Percentiles rank a stretch among this genome's conserved stretches.
Evolutionary conservation across 1,140 invertebrate genomes (phyloP).

Genomic region (Sinella curviseta): DNA sequence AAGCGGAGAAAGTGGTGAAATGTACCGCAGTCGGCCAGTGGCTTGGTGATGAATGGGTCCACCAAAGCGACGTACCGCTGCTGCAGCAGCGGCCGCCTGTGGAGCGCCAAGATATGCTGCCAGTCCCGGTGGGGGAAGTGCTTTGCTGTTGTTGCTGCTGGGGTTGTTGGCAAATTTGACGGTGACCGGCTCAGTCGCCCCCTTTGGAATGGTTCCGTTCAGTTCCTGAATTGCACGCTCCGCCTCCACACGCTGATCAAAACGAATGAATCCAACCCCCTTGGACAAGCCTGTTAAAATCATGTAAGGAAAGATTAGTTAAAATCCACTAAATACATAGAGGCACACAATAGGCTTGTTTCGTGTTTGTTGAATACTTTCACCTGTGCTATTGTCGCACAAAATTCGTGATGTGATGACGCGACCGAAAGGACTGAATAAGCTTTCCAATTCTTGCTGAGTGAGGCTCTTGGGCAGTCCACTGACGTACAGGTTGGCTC

Average conservation of each 20-base stretch:
- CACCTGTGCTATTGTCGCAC: constrained; percentile 95
- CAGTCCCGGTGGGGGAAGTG: constrained; percentile 83
- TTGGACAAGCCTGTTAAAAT: constrained; percentile 96
- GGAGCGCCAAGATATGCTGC: constrained; percentile 84
- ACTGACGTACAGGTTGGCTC: constrained; percentile 97
- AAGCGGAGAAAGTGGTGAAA: constrained; percentile 67
- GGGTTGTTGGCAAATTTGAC: constrained; percentile 99
- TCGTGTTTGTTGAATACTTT: constrained; percentile 52
- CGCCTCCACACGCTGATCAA: constrained; percentile 95
- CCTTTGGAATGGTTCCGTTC: constrained; percentile 94
- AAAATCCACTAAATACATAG: no score
- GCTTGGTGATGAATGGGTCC: constrained; percentile 91
- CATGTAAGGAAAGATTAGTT: no score
- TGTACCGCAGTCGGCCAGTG: constrained; percentile 87
- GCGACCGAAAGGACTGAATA: constrained; percentile 93
- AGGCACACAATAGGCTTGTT: no score
- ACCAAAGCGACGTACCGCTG: constrained; percentile 72
- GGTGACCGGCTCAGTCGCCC: constrained; percentile 93
- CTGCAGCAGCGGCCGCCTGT: constrained; percentile 60
- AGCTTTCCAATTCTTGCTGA: constrained; percentile 91
- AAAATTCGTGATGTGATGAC: constrained; percentile 98
- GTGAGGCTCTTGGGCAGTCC: constrained; percentile 98
- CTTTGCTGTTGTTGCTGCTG: constrained; percentile 85
- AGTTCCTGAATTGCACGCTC: constrained; percentile 96
- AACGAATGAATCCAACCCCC: constrained; percentile 98